phyloP scores from a whole-genome alignment of 2,888 invertebrate genomes.

The Tipula vernalis region DNA sequence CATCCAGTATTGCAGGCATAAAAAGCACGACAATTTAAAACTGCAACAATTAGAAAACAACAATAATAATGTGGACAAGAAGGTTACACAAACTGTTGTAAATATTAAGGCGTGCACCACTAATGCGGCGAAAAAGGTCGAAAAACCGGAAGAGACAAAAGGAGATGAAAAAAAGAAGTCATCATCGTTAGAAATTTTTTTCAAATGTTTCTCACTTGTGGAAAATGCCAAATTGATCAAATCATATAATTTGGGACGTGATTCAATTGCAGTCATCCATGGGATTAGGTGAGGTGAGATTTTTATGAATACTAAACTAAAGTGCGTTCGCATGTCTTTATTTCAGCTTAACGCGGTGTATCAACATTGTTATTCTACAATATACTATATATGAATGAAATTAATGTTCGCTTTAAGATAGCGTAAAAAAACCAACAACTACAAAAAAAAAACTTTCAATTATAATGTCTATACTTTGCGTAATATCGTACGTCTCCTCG shows the following conservation, averaged over 20 bases:
- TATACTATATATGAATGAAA: background rate
- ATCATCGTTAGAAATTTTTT: conserved; percentile 14
- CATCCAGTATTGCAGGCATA: background rate
- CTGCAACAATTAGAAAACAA: background rate
- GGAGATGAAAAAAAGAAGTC: background rate
- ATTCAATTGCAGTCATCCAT: conserved; percentile 18
- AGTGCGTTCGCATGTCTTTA: background rate
- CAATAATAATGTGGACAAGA: background rate
- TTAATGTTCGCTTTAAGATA: background rate
- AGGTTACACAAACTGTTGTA: background rate
- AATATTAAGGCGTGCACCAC: background rate
- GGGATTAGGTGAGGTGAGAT: conserved; percentile 26
- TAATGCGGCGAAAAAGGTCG: background rate
- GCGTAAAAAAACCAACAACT: background rate
- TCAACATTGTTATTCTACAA: background rate
- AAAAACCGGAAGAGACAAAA: background rate
- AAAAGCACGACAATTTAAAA: background rate
- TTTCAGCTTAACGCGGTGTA: background rate
- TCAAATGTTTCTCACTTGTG: conserved; percentile 16
- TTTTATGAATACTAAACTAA: background rate
- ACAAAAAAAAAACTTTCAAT: too few species aligned
- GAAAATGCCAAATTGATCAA: conserved; percentile 17
- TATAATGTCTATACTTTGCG: too few species aligned
- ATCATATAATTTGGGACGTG: conserved; percentile 14
- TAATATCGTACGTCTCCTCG: too few species aligned